Conservation (phyloP, 2,797 vertebrate species). For the Meda fulgida region DNA sequence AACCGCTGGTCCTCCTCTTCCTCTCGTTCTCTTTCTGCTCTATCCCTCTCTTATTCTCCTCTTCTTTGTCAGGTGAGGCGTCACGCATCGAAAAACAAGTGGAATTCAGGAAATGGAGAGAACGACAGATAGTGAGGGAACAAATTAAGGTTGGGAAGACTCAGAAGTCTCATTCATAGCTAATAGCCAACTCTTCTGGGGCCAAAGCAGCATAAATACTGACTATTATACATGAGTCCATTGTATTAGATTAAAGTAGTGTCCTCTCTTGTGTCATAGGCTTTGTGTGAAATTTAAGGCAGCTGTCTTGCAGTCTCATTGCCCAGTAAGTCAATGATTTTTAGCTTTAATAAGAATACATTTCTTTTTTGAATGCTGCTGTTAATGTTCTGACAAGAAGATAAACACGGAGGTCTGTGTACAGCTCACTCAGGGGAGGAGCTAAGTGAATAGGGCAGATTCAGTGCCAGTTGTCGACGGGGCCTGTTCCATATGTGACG, state of each 20-base stretch:
- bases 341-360: too few relatives aligned
- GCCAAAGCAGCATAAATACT: slow-evolving; percentile 31
- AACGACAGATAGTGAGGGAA: slow-evolving; percentile 51
- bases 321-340: background rate
- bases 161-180: slow-evolving; percentile 38
- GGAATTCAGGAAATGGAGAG: slow-evolving; percentile 69
- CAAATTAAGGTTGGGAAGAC: slow-evolving; percentile 58
- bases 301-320: background rate
- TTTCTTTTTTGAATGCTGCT: too few relatives aligned
- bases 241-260: slow-evolving; percentile 2
- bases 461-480: too few relatives aligned
- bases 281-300: background rate
- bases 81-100: slow-evolving; percentile 74
- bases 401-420: too few relatives aligned
- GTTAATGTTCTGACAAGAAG: too few relatives aligned
- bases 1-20: slow-evolving; percentile 55
- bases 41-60: slow-evolving; percentile 40
- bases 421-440: too few relatives aligned
- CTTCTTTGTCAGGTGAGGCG: slow-evolving; percentile 77
- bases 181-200: slow-evolving; percentile 33
- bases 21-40: slow-evolving; percentile 40
- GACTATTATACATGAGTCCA: slow-evolving; percentile 37
- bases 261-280: background rate
- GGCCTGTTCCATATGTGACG: too few relatives aligned
- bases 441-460: too few relatives aligned